Evolutionary conservation across 2,888 invertebrate genomes (phyloP).

Genomic region (Phyllotreta cruciferae): DNA sequence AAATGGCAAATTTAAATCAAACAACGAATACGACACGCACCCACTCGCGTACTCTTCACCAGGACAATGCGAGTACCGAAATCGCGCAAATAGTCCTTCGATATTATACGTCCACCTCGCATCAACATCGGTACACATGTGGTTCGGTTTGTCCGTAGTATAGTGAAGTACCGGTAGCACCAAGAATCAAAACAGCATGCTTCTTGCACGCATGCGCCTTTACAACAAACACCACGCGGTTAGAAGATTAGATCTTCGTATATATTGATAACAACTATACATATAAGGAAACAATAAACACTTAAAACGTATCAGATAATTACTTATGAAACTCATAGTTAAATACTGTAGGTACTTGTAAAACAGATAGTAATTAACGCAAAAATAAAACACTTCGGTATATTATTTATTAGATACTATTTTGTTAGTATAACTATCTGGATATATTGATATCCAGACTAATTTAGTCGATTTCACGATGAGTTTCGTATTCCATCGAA

Average conservation of each 20-base stretch:
- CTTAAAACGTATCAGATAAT: neutral
- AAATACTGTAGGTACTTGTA: too few relatives aligned
- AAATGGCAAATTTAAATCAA: neutral
- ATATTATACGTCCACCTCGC: conserved; percentile 15
- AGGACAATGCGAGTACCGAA: neutral
- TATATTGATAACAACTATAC: conserved; percentile 15
- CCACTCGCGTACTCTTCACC: conserved; percentile 4
- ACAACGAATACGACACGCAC: neutral
- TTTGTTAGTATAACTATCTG: too few relatives aligned
- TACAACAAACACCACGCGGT: conserved; percentile 27
- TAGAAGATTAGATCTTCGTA: conserved; percentile 11
- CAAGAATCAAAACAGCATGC: conserved; percentile 55
- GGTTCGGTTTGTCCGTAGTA: conserved; percentile 13
- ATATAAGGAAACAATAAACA: conserved; percentile 14
- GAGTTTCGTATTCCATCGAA: neutral
- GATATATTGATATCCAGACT: too few relatives aligned
- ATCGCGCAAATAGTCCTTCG: conserved; percentile 9
- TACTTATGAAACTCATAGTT: too few relatives aligned
- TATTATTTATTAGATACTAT: too few relatives aligned
- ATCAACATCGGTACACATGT: conserved; percentile 31
- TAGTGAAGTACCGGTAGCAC: conserved; percentile 16
- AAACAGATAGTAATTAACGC: too few relatives aligned
- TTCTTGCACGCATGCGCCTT: conserved; percentile 50
- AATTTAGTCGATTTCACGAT: too few relatives aligned
- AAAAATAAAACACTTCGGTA: too few relatives aligned